Base-by-base conservation (phyloP, 2,797 vertebrate species). In the Streptopelia turtur region DNA sequence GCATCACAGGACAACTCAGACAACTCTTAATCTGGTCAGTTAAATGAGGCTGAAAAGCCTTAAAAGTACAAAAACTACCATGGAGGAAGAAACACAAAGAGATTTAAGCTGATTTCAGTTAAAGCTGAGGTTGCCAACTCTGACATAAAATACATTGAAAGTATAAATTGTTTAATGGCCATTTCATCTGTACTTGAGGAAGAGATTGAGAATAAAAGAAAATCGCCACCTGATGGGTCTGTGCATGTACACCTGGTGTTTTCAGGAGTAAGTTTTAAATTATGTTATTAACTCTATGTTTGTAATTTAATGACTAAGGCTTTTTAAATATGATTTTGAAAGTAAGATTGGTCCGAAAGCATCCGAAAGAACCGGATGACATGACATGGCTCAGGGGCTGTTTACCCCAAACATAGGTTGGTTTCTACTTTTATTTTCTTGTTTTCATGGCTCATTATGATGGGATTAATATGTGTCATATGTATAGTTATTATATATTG, bases 181-280 rank as follows among this genome's bases (percentile, higher is more conserved):
- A 52, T 43, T 33, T 21, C 50, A 50, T 7, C 52, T 50, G 25
- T 66, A 57, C 6, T 41, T 57, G 35, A 49, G 35, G 35, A 57
- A 49, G 18, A 39, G 43, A 25, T 0, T 30, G 31, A 55, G 17
- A 43, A 69, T 21, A 27, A 47, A 74, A 79, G 13, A 65, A 49
- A 59, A 75, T 30, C 23, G 16, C 6, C 9, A 41, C 22, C 77
- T 57, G 30, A 25, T 28, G 30, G 8, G 12, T 63, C 49, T 68
- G 9, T 33, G 14, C 30, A 63, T 13, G 59, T 47, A 53, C 0
- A 2, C 10, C 8, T 2, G 3, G 9, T 12, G 27, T 53, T 57
- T 80, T 49, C 16, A 33, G 12, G 1, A 37, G 31, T 18, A 60
- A 18, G 24, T 35, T 50, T 47, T 6, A 18, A 20, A 22, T 63